Percentiles rank a stretch among this genome's conserved stretches.
Conservation (phyloP, 2,113 vertebrate genomes). For the Hippocampus barbouri region DNA sequence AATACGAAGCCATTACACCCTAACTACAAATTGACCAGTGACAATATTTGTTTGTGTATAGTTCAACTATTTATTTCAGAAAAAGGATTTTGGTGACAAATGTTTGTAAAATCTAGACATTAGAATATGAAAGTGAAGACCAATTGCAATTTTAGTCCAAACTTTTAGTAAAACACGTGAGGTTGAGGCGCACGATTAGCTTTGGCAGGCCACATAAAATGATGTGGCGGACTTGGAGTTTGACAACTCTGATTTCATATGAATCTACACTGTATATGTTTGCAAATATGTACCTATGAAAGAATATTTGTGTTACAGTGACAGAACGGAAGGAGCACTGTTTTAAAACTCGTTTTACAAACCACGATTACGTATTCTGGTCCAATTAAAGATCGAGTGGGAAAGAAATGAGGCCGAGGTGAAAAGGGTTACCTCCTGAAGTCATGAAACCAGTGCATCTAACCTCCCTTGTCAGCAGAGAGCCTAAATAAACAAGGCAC, state of each 20-base stretch:
- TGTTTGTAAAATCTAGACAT: not conserved
- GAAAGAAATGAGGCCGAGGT: not conserved
- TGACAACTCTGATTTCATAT: not conserved
- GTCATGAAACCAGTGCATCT: constrained; percentile 31
- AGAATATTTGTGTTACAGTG: not conserved
- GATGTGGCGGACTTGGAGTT: not conserved
- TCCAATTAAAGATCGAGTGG: not conserved
- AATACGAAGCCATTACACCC: too few species aligned
- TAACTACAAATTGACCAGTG: not conserved
- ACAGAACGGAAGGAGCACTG: not conserved
- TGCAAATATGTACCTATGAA: not conserved
- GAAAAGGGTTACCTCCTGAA: constrained; percentile 54
- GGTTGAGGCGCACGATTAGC: not conserved
- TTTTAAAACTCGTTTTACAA: not conserved
- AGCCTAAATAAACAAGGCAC: constrained; percentile 38
- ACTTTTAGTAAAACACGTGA: not conserved
- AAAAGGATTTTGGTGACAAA: not conserved
- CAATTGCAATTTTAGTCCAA: not conserved
- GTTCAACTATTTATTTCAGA: not conserved
- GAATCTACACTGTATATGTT: not conserved
- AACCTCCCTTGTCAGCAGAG: constrained; percentile 57
- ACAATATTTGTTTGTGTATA: not conserved
- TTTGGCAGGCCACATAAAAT: not conserved
- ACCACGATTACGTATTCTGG: not conserved
- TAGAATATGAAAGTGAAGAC: not conserved